Conservation (phyloP, 2,888 invertebrate genomes). For the Nomada hirtipes region DNA sequence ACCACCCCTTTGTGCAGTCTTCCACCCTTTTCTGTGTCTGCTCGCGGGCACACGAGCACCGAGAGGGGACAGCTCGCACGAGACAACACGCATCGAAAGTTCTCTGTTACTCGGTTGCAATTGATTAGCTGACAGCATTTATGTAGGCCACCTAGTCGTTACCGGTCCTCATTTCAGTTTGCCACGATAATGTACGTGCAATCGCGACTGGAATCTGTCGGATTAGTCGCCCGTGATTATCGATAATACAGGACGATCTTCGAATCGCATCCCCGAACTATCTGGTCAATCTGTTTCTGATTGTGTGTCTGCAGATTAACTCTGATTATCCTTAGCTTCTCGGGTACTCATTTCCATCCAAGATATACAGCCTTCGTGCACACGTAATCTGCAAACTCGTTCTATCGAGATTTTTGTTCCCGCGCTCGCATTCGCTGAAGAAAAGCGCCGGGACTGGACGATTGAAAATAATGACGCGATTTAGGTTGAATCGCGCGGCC, state of each 20-base stretch:
- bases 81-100: conserved; percentile 72
- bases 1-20: conserved; percentile 35
- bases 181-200: conserved; percentile 56
- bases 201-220: conserved; percentile 51
- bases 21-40: conserved; percentile 23
- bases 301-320: background rate
- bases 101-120: conserved; percentile 77
- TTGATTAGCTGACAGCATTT: conserved; percentile 79
- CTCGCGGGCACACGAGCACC: conserved; percentile 7
- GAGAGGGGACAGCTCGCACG: background rate
- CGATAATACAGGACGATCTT: conserved; percentile 60
- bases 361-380: background rate
- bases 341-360: background rate
- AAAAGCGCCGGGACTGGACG: background rate
- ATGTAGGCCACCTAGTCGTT: conserved; percentile 77
- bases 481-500: conserved; percentile 1
- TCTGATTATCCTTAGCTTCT: background rate
- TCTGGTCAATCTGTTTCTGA: background rate
- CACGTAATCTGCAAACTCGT: background rate
- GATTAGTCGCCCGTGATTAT: conserved; percentile 69
- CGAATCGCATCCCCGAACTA: background rate
- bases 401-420: background rate
- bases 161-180: conserved; percentile 74
- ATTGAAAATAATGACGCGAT: conserved; percentile 46
- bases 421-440: background rate